phyloP scores from a whole-genome alignment of 1,140 invertebrate genomes.

The Agraylea sexmaculata region DNA sequence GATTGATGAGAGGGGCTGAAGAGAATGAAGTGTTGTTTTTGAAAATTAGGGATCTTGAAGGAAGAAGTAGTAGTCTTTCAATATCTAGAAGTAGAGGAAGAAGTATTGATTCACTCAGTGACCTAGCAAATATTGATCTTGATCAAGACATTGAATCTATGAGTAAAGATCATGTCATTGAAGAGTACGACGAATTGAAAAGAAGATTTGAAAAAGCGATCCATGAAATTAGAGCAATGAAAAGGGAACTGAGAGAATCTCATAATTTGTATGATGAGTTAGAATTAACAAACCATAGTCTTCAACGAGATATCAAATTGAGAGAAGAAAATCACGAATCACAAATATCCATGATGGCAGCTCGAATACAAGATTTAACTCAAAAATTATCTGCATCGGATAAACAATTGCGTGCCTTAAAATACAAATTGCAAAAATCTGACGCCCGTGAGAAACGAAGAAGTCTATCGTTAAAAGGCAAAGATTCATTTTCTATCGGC shows the following conservation, averaged over 20 bases:
- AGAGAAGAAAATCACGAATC: constrained; percentile 57
- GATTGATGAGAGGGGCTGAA: constrained; percentile 53
- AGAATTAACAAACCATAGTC: constrained; percentile 60
- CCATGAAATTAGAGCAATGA: constrained; percentile 69
- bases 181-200: constrained; percentile 65
- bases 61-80: constrained; percentile 38
- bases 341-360: constrained; percentile 67
- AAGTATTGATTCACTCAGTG: constrained; percentile 66
- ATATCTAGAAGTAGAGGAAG: constrained; percentile 44
- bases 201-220: constrained; percentile 70
- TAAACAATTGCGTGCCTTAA: constrained; percentile 64
- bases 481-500: constrained; percentile 63
- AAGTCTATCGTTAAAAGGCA: constrained; percentile 68
- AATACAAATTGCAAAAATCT: constrained; percentile 66
- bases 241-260: constrained; percentile 67
- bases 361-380: constrained; percentile 73
- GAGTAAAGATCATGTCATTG: constrained; percentile 64
- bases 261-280: constrained; percentile 67
- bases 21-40: constrained; percentile 65
- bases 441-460: constrained; percentile 67
- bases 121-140: constrained; percentile 66
- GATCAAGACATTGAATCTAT: constrained; percentile 61
- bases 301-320: constrained; percentile 59
- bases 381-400: constrained; percentile 69
- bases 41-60: constrained; percentile 57